phyloP scores from a whole-genome alignment of 1,140 invertebrate species.

The Cherax quadricarinatus region DNA sequence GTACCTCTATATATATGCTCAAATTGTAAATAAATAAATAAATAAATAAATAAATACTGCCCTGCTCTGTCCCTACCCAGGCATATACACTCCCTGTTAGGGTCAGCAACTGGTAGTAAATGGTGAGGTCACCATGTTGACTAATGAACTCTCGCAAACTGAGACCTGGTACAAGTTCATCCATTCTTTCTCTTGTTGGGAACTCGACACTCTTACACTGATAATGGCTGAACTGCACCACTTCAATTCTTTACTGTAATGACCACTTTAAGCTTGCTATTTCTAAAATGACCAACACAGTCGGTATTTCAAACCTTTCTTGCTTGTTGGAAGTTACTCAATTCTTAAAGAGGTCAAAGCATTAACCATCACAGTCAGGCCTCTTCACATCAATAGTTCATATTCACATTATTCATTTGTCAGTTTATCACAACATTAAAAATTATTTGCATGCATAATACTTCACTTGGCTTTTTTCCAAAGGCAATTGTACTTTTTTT shows the following conservation, averaged over 20 bases:
- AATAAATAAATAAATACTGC: no score
- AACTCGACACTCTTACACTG: slow-evolving; percentile 1
- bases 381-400: slow-evolving; percentile 20
- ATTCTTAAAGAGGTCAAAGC: slow-evolving; percentile 41
- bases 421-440: slow-evolving; percentile 51
- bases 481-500: slow-evolving; percentile 69
- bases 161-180: slow-evolving; percentile 47
- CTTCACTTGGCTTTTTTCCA: slow-evolving; percentile 64
- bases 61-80: slow-evolving; percentile 72
- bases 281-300: neutral
- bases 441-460: slow-evolving; percentile 68
- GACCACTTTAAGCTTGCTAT: neutral
- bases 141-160: slow-evolving; percentile 61
- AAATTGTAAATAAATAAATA: no score
- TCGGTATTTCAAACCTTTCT: neutral
- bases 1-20: no score
- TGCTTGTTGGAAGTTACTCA: slow-evolving; percentile 49
- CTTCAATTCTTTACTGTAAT: slow-evolving; percentile 24
- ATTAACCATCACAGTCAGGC: slow-evolving; percentile 65
- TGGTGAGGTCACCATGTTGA: slow-evolving; percentile 42
- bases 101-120: slow-evolving; percentile 70
- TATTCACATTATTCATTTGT: slow-evolving; percentile 17
- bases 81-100: slow-evolving; percentile 69
- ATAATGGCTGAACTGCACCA: neutral
- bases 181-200: slow-evolving; percentile 3